Conservation (phyloP, 2,113 vertebrate genomes). For the Rutilus rutilus region DNA sequence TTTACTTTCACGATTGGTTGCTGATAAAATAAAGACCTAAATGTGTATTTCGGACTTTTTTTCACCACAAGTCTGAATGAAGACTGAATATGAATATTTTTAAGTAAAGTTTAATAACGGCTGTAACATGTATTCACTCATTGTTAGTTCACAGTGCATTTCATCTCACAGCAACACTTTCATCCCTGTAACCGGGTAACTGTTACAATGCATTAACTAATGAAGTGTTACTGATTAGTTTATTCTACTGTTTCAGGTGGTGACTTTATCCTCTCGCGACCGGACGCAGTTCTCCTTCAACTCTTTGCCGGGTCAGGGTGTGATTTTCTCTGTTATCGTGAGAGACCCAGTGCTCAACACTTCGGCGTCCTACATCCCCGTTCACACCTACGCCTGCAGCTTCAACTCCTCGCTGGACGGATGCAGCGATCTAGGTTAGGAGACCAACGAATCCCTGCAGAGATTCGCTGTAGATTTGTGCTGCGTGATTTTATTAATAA, state of each 20-base stretch:
- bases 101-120: neutral
- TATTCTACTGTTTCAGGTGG: constrained; percentile 72
- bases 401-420: constrained; percentile 76
- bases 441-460: neutral
- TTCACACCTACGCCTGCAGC: constrained; percentile 91
- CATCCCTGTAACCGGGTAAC: too few relatives aligned
- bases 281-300: constrained; percentile 79
- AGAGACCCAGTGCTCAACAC: constrained; percentile 86
- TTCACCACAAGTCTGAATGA: too few relatives aligned
- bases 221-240: neutral
- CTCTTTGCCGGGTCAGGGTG: constrained; percentile 88
- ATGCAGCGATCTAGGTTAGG: constrained; percentile 83
- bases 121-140: neutral
- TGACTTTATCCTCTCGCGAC: constrained; percentile 78
- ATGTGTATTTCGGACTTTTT: too few relatives aligned
- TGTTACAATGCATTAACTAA: neutral
- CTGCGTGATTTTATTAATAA: neutral
- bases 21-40: too few relatives aligned
- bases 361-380: constrained; percentile 87
- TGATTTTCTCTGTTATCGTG: constrained; percentile 91
- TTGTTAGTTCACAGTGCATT: too few relatives aligned
- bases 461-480: neutral
- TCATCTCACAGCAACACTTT: too few relatives aligned
- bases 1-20: too few relatives aligned
- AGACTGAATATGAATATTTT: too few relatives aligned